Evolutionary conservation across 2,888 invertebrate genomes (phyloP).

Genomic region (Phorcus lineatus): DNA sequence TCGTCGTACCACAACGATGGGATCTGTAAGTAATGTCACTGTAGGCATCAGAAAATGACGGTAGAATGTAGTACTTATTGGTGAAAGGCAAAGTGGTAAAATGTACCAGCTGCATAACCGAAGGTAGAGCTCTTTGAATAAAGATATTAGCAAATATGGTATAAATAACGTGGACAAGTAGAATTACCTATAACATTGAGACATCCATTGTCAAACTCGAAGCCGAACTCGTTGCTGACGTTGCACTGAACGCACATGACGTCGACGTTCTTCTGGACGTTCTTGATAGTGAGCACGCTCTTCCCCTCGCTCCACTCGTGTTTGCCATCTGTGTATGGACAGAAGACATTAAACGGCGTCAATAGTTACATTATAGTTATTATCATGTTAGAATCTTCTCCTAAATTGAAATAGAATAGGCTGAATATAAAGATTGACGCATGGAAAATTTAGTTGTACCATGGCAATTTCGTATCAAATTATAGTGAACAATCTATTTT

Average conservation of each 20-base stretch:
- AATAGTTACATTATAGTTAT: neutral
- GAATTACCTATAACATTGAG: slow-evolving; percentile 20
- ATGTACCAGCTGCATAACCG: no score
- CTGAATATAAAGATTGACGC: no score
- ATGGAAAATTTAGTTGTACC: no score
- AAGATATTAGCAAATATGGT: no score
- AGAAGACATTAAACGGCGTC: neutral
- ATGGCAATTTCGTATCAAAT: no score
- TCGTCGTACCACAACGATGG: neutral
- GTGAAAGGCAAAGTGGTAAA: neutral
- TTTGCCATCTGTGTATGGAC: no score
- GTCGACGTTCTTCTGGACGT: neutral
- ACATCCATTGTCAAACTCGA: slow-evolving; percentile 5
- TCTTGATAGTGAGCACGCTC: neutral
- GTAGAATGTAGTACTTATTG: no score
- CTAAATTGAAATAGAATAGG: no score
- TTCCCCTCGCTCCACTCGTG: neutral
- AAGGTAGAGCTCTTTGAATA: no score
- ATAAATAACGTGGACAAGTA: neutral
- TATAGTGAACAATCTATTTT: neutral
- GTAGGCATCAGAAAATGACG: neutral
- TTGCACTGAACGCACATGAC: slow-evolving; percentile 11
- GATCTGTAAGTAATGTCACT: neutral
- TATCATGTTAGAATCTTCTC: no score
- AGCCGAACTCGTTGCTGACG: neutral